Base-by-base conservation (phyloP, 2,797 vertebrate species). In the Falco columbarius region DNA sequence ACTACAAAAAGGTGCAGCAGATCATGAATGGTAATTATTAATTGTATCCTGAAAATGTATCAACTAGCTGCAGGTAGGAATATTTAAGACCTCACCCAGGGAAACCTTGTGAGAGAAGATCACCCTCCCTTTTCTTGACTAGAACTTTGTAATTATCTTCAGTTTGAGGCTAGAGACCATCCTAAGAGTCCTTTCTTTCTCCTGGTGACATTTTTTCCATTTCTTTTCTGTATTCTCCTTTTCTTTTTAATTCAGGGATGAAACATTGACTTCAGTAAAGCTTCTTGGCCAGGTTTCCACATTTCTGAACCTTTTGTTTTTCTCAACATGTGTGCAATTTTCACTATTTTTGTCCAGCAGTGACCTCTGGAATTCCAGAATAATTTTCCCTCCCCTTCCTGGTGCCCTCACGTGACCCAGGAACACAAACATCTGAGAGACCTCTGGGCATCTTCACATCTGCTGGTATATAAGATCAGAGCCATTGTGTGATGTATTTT, bases 251-350 rank as follows among this genome's bases (percentile, higher is more conserved):
- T 83, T 86, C 68, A 86, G 29, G 83, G 65, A 95, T 93, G 82
- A 98, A 98, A 98, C 82, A 81, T 83, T 96, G 93, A 70, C 80
- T 90, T 74, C 63, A n/a, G 82, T 96, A 92, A 94, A 93, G 90
- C 66, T 97, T 90, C 90, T 94, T 94, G 91, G 74, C 71, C 55
- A 95, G 94, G 95, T 93, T 98, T 95, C 95, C 98, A 97, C 97
- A 97, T 96, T 98, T 97, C 96, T 95, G 93, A 98, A 97, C 97
- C 97, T 98, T 98, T 98, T 93, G 76, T 98, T 98, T 98, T 98
- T 97, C 97, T 97, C 97, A 98, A 98, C 98, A 98, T 98, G 98
- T 98, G 98, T 98, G 97, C 98, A 98, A 99, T 99, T 99, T 99
- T 98, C 98, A 98, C 98, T 98, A 98, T 98, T 98, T 98, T 96